Percentiles rank a stretch among this genome's conserved stretches.
phyloP scores from a whole-genome alignment of 2,113 vertebrate genomes.

The Tupaia tana region DNA sequence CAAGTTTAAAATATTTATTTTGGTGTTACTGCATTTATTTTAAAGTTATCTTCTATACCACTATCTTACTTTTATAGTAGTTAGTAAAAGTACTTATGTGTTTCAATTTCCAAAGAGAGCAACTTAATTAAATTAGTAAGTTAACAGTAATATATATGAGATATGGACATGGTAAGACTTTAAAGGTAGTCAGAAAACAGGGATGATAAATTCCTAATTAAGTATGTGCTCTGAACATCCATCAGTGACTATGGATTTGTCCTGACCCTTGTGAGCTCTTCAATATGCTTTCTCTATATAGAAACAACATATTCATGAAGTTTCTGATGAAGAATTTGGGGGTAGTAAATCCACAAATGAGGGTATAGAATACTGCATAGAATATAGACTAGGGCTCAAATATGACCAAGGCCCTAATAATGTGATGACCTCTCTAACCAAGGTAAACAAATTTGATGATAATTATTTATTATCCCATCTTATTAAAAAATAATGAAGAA shows the following conservation, averaged over 20 bases:
- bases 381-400: neutral
- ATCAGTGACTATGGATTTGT: neutral
- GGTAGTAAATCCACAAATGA: too few relatives aligned
- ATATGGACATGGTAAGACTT: neutral
- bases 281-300: neutral
- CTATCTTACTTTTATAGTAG: neutral
- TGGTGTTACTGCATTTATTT: neutral
- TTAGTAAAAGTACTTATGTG: neutral
- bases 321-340: neutral
- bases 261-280: neutral
- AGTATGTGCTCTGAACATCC: neutral
- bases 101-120: constrained; percentile 11
- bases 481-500: neutral
- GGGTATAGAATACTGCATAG: neutral
- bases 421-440: neutral
- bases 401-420: neutral
- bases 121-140: constrained; percentile 20
- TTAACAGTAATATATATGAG: neutral
- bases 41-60: neutral
- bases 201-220: neutral
- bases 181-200: neutral
- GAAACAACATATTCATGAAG: neutral
- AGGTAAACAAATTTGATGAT: neutral
- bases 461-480: neutral
- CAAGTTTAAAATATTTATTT: neutral